Base-by-base conservation (phyloP, 2,113 vertebrate species). In the Notarius lentiginosus region DNA sequence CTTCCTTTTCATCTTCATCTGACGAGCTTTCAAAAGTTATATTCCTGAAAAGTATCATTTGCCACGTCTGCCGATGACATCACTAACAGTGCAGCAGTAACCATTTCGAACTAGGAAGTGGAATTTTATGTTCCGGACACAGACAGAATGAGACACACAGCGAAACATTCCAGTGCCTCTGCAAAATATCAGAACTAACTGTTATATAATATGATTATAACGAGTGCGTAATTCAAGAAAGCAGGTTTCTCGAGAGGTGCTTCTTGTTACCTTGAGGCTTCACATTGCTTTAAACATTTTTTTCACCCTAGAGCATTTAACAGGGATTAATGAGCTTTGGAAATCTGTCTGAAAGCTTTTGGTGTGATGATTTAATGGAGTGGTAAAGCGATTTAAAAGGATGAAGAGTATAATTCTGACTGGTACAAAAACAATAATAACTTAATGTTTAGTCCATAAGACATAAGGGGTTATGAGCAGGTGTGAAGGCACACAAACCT, bases 241-340 rank as follows among this genome's bases (percentile, higher is more conserved):
- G 7, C 14, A 51, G 89, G 85, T 88, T 83, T 87, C 88, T 91
- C 89, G 47, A 88, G 89, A 89, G 84, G 85, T 94, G 91, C 86
- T 89, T 92, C 90, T 88, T 87, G 88, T 76, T 90, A 89, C 90
- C 90, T 85, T 70, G 79, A 89, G 89, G 90, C 91, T 92, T 92
- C 92, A 93, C 91, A 94, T 90, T 91, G 94, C 94, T 92, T 94
- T 91, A 87, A 93, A 84, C 90, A 92, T 90, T 94, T 94, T 91
- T 90, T 92, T 91, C 14, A n/a, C 8, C 73, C 11, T 27, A 95
- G 95, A 95, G 93, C 92, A 94, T 95, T 95, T 94, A 91, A 90
- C 82, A 11, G 27, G 91, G 94, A 95, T 95, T 95, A 95, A 90
- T 93, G 92, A 87, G 84, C 91, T 91, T 91, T 91, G 93, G 93